phyloP scores from a whole-genome alignment of 2,797 vertebrate species.

The Cyprinella venusta region DNA sequence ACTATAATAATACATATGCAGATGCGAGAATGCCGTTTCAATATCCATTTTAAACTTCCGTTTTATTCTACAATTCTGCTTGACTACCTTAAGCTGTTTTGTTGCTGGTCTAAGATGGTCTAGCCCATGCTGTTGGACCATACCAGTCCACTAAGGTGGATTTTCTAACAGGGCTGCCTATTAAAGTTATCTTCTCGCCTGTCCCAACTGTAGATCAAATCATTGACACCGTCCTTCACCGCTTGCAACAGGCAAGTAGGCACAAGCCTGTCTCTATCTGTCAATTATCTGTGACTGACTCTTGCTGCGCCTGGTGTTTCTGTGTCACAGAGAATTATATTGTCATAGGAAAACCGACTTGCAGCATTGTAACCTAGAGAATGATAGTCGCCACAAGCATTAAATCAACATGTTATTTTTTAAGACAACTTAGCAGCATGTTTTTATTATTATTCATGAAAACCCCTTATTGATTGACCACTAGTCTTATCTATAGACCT shows the following conservation, averaged over 20 bases:
- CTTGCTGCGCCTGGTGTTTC: slow-evolving; percentile 56
- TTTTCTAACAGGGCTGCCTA: not conserved
- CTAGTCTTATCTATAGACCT: not conserved
- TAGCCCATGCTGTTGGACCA: not conserved
- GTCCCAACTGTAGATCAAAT: not conserved
- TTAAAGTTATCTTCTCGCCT: not conserved
- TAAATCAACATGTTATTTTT: not conserved
- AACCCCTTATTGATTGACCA: not conserved
- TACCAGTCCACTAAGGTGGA: not conserved
- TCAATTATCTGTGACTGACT: slow-evolving; percentile 60
- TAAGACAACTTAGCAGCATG: not conserved
- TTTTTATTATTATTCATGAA: slow-evolving; percentile 14
- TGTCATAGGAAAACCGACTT: slow-evolving; percentile 12
- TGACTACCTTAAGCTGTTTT: not conserved
- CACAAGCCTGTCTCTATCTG: slow-evolving; percentile 34
- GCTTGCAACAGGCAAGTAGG: slow-evolving; percentile 20
- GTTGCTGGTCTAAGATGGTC: not conserved
- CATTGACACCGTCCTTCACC: slow-evolving; percentile 15
- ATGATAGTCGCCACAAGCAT: slow-evolving; percentile 35
- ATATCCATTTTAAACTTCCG: not conserved
- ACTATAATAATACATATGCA: not conserved
- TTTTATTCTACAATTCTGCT: not conserved
- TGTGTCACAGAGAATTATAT: slow-evolving; percentile 57
- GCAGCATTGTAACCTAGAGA: slow-evolving; percentile 12
- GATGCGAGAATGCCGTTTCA: not conserved